Evolutionary conservation across 2,113 vertebrate genomes (phyloP), one percentile per base, ranked within the genome.

Genomic region (Malaclemys terrapin): DNA sequence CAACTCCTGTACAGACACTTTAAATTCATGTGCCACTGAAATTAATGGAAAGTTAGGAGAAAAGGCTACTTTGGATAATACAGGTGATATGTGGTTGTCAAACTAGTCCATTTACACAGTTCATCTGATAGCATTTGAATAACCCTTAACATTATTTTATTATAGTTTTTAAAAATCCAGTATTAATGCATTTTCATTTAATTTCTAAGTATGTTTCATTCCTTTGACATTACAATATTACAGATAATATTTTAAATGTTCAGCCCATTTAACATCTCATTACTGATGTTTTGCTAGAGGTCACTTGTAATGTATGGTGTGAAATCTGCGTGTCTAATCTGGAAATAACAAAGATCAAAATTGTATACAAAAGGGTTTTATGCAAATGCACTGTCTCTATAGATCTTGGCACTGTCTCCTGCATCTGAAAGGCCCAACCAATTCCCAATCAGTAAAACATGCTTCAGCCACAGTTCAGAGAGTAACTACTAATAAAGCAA

Each of bases 311-410:
- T 6, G 5, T 11, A 75, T 22, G 19, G 53, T 76, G 17, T 35
- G 47, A 92, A 94, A 92, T 27, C 47, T 29, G 76, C 56, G 42
- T 8, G 89, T 95, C 47, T 85, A 24, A 52, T 89, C 13, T 90
- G n/a, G n/a, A 91, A 90, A 95, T n/a, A 92, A 85, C 8, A 94
- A 89, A 62, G 47, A 85, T 2, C 49, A 38, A 94, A 93, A 76
- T 35, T 22, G 16, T 22, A 12, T 5, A 79, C 3, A 86, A 89
- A 96, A 91, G 12, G 19, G 13, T 31, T 92, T 88, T 92, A 79
- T 45, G 59, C 7, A 88, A 89, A 91, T 65, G 3, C 4, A 53
- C 6, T 0, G 10, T 80, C 89, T 88, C n/a, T 88, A 83, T 27
- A 88, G 56, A 79, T 79, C 8, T 5, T 3, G 1, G 35, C 14